Evolutionary conservation across 1,140 invertebrate species (phyloP), one percentile per base, ranked within the genome.

Genomic region (Drosophila nigrodunni): DNA sequence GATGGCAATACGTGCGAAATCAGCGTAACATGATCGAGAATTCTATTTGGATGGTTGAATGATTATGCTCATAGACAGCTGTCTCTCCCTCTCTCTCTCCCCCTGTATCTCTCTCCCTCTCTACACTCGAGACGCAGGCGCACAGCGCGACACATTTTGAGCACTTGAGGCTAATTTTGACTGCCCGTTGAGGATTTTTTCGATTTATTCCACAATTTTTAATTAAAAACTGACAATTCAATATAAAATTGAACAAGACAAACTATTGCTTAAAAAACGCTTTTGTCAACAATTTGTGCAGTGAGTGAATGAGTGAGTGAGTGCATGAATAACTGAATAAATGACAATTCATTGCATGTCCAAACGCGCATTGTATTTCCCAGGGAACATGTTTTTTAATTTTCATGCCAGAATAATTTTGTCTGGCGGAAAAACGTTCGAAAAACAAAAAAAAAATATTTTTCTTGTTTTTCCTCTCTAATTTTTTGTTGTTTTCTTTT

Each of bases 311-410:
- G 64, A 71, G 59, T 59, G 62, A 58, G 18, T 54, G 62, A 77
- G 47, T 67, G 66, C 43, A 15, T 37, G 50, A 50, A 25, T 65
- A 47, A 66, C n/a, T 66, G 60, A 47, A 50, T 52, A 46, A 69
- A 78, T 82, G 82, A 72, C 82, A 78, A 46, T 65, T 21, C 50
- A 54, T 21, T 46, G 55, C 10, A 9, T 59, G 82, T 68, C 71
- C 83, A 83, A 85, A 83, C 85, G 83, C 83, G 64, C 83, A 87
- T 87, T 87, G 85, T 52, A 79, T 87, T 89, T 80, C 82, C 69
- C 67, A 70, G 34, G 78, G 85, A 89, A 89, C 83, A 89, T 89
- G 83, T 89, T 88, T 89, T 76, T 72, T 71, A 57, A 78, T 85
- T 88, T 89, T 89, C 80, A 88, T 85, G 83, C 74, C 60, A 88